Conservation (phyloP, 2,797 vertebrate genomes). For the Cyclopterus lumpus region DNA sequence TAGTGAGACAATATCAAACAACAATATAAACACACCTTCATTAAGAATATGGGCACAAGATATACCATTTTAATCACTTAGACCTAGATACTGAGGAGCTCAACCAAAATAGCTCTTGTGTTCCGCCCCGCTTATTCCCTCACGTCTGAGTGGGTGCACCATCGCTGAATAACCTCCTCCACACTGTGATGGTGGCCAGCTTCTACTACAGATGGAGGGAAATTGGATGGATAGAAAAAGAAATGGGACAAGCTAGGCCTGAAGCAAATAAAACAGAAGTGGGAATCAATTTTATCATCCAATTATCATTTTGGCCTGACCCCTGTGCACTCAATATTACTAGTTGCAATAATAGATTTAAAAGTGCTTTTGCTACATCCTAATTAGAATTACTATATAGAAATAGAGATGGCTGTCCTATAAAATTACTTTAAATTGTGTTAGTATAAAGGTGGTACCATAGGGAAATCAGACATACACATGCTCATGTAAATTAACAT, state of each 20-base stretch:
- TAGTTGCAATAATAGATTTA: slow-evolving; percentile 69
- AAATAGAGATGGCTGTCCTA: slow-evolving; percentile 31
- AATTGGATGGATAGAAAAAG: slow-evolving; percentile 76
- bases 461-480: slow-evolving; percentile 2
- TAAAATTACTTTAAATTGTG: slow-evolving; percentile 26
- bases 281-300: slow-evolving; percentile 80
- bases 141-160: slow-evolving; percentile 72
- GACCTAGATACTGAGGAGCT: slow-evolving; percentile 82
- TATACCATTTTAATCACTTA: slow-evolving; percentile 83
- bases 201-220: slow-evolving; percentile 70
- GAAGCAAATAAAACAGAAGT: slow-evolving; percentile 79
- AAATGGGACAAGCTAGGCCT: slow-evolving; percentile 81
- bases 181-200: slow-evolving; percentile 78
- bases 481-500: slow-evolving; percentile 2
- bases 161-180: slow-evolving; percentile 82
- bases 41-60: slow-evolving; percentile 67
- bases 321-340: slow-evolving; percentile 73
- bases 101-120: slow-evolving; percentile 82
- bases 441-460: not conserved
- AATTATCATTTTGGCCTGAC: slow-evolving; percentile 82
- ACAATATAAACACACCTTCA: slow-evolving; percentile 59
- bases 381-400: slow-evolving; percentile 59
- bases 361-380: slow-evolving; percentile 56
- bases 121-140: slow-evolving; percentile 78
- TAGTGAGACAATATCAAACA: slow-evolving; percentile 26